Percentiles rank a stretch among this genome's conserved stretches.
phyloP scores from a whole-genome alignment of 2,797 vertebrate genomes.

The Nannoperca obscura region DNA sequence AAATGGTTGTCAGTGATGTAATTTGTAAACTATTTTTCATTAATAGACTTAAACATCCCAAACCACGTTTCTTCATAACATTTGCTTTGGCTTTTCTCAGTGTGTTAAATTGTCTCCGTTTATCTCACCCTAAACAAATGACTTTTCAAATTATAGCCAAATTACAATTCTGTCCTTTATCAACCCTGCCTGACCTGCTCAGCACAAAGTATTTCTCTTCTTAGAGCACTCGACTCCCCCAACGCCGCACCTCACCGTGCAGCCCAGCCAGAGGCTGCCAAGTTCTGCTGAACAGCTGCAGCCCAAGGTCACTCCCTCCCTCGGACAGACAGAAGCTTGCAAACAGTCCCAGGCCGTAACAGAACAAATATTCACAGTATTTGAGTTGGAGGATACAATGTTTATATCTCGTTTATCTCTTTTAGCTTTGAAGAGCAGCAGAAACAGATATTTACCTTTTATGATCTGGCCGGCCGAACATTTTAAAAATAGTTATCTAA shows the following conservation, averaged over 20 bases:
- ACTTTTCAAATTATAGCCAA: not conserved
- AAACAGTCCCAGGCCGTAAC: conserved; percentile 40
- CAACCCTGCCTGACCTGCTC: conserved; percentile 40
- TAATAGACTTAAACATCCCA: conserved; percentile 6
- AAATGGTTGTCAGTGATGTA: not conserved
- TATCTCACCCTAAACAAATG: not conserved
- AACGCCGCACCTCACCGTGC: conserved; percentile 27
- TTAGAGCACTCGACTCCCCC: conserved; percentile 15
- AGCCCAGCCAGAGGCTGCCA: conserved; percentile 65
- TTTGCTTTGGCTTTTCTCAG: not conserved
- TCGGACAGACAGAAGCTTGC: conserved; percentile 44
- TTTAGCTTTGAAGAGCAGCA: conserved; percentile 35
- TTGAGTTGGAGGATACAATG: conserved; percentile 16
- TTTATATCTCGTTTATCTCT: conserved; percentile 7
- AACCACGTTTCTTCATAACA: not conserved
- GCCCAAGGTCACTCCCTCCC: conserved; percentile 60
- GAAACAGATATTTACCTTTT: conserved; percentile 33
- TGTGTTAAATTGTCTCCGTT: not conserved
- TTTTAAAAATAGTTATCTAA: conserved; percentile 56
- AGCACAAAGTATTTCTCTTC: conserved; percentile 35
- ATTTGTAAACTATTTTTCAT: not conserved
- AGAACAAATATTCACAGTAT: conserved; percentile 20
- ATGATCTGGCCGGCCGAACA: conserved; percentile 8
- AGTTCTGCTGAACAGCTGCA: conserved; percentile 71
- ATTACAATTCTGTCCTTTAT: conserved; percentile 14